Percentiles rank a stretch among this genome's conserved stretches.
Evolutionary conservation across 2,113 vertebrate genomes (phyloP).

Genomic region (Callospermophilus lateralis): DNA sequence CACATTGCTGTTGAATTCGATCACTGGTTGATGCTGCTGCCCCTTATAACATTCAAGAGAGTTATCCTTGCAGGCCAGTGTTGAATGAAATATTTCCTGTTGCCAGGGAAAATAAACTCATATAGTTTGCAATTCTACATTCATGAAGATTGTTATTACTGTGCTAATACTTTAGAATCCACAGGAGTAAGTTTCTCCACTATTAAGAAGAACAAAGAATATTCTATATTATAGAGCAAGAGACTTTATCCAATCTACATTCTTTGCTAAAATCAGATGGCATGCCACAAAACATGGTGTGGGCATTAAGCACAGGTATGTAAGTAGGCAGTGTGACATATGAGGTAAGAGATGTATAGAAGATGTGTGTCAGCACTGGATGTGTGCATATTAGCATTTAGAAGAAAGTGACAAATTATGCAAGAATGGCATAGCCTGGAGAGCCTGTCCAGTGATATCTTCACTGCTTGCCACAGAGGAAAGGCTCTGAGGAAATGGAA

Average conservation of each 20-base stretch:
- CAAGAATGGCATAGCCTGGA: background rate
- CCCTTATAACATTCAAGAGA: conserved; percentile 78
- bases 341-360: background rate
- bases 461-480: conserved; percentile 27
- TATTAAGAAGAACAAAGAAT: background rate
- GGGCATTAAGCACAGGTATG: background rate
- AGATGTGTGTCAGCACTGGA: conserved; percentile 44
- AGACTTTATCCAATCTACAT: background rate
- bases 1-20: conserved; percentile 78
- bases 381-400: conserved; percentile 24
- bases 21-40: conserved; percentile 72
- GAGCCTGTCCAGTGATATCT: background rate
- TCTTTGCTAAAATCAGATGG: conserved; percentile 6
- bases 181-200: background rate
- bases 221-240: background rate
- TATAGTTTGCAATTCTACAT: background rate
- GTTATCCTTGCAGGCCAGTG: conserved; percentile 73
- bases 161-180: background rate
- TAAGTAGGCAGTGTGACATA: background rate
- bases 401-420: conserved; percentile 64
- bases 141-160: background rate
- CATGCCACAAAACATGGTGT: background rate
- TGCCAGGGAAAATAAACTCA: conserved; percentile 1
- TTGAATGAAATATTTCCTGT: conserved; percentile 66
- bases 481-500: conserved; percentile 12